Base-by-base conservation (phyloP, 2,797 vertebrate genomes). In the Acanthurus tractus region DNA sequence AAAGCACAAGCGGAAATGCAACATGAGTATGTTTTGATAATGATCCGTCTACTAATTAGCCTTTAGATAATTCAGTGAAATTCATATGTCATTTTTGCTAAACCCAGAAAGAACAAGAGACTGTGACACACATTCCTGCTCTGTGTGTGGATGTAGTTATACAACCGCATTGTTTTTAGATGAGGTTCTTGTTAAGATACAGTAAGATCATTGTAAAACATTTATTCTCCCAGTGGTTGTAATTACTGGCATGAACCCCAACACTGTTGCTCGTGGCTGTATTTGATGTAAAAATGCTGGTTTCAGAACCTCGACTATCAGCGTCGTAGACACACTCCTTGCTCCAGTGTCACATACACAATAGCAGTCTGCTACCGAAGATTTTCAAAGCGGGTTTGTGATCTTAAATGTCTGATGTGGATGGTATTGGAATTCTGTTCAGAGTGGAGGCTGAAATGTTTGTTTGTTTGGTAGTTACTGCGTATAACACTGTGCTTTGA, bases 391-490 rank as follows among this genome's bases (percentile, higher is more conserved):
- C 20, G 11, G 3, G 9, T 66, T 14, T 61, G 53, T 63, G 18
- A 63, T 70, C 63, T 38, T 22, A 77, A 49, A 57, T 20, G 22
- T 53, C 56, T 76, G 49, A 81, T 55, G 36, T 59, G 56, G 38
- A 70, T 25, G 22, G 20, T 71, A 54, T 20, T 36, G 52, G 52
- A 57, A 68, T 6, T 36, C 44, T n/a, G 46, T 58, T 78, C 23
- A 14, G 46, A 59, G 50, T 0, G 0, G 40, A 57, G 11, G 29
- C 66, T 70, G 61, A 75, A 67, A 66, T 55, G 40, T 76, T 86
- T 72, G 76, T 78, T 65, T 76, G 42, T 70, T 77, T 46, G 36
- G 38, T 25, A 18, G 48, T 66, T 40, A 40, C 59, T 29, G 22
- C 14, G 2, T 29, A 40, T n/a, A 71, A 17, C 53, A 34, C 14